Conservation (phyloP, 2,888 invertebrate species). For the Volucella inflata region DNA sequence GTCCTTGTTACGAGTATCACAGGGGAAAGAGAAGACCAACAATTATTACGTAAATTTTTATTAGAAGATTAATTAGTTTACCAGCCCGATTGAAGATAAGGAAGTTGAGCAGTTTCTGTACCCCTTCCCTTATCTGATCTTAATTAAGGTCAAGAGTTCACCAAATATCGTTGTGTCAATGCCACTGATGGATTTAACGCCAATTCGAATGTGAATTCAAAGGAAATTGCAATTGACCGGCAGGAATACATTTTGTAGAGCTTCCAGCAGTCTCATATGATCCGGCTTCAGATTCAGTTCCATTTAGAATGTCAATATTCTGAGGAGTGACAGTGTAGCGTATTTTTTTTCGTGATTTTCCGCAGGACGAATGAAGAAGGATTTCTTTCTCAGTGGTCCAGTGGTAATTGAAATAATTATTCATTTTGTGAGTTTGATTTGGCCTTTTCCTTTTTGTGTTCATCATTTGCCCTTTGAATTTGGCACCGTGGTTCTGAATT, state of each 20-base stretch:
- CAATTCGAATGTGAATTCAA: too few species aligned
- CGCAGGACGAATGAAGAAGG: conserved; percentile 35
- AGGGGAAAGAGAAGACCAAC: not conserved
- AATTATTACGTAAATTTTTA: conserved; percentile 12
- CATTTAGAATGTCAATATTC: not conserved
- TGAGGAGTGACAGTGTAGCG: not conserved
- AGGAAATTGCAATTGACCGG: too few species aligned
- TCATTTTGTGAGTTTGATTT: conserved; percentile 39
- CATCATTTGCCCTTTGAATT: not conserved
- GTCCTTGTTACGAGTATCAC: not conserved
- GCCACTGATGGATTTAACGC: too few species aligned
- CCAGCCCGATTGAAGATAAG: conserved; percentile 8
- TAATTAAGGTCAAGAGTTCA: conserved; percentile 28
- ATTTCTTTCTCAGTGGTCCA: conserved; percentile 28
- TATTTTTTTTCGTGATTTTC: not conserved
- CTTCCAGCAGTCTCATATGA: too few species aligned
- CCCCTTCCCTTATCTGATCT: not conserved
- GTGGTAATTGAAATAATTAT: conserved; percentile 69
- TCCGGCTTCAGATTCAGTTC: not conserved
- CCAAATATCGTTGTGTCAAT: not conserved
- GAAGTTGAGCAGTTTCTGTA: not conserved
- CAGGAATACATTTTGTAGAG: too few species aligned
- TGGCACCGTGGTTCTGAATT: conserved; percentile 51
- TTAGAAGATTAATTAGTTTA: conserved; percentile 31
- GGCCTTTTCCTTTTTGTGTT: not conserved